phyloP scores from a whole-genome alignment of 2,113 vertebrate species.

The Apeltes quadracus region DNA sequence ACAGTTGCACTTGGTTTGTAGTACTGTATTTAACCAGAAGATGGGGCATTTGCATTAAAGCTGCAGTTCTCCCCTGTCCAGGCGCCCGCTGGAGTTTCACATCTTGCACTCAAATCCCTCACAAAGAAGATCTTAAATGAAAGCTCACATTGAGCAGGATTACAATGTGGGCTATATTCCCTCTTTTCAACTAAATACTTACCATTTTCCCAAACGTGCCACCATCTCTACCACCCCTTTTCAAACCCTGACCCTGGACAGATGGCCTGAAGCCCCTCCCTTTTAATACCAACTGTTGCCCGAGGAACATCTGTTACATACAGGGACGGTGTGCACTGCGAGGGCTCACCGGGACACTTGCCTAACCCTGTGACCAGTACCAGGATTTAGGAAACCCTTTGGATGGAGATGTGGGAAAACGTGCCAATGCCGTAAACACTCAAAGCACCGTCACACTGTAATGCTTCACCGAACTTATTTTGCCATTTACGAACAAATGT shows the following conservation, averaged over 20 bases:
- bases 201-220: conserved; percentile 71
- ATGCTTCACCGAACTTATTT: not conserved
- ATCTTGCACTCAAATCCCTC: conserved; percentile 22
- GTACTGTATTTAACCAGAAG: conserved; percentile 59
- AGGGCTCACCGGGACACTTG: conserved; percentile 55
- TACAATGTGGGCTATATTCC: conserved; percentile 66
- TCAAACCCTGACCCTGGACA: conserved; percentile 85
- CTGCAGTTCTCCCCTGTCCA: not conserved
- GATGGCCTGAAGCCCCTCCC: conserved; percentile 83
- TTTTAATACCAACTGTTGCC: conserved; percentile 85
- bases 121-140: conserved; percentile 58
- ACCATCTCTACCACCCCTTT: conserved; percentile 71
- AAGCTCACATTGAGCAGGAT: conserved; percentile 59
- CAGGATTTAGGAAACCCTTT: conserved; percentile 36
- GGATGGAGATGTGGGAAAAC: conserved; percentile 3
- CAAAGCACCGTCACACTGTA: not conserved
- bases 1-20: conserved; percentile 10
- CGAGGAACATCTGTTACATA: conserved; percentile 84
- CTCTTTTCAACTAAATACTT: conserved; percentile 62
- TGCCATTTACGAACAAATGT: not conserved
- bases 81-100: conserved; percentile 20
- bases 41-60: conserved; percentile 47
- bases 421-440: conserved; percentile 18
- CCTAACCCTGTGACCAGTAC: conserved; percentile 26
- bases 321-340: conserved; percentile 55